Evolutionary conservation across 92 coral and sea anemone species (phyloP).

Genomic region (Pocillopora grandis): DNA sequence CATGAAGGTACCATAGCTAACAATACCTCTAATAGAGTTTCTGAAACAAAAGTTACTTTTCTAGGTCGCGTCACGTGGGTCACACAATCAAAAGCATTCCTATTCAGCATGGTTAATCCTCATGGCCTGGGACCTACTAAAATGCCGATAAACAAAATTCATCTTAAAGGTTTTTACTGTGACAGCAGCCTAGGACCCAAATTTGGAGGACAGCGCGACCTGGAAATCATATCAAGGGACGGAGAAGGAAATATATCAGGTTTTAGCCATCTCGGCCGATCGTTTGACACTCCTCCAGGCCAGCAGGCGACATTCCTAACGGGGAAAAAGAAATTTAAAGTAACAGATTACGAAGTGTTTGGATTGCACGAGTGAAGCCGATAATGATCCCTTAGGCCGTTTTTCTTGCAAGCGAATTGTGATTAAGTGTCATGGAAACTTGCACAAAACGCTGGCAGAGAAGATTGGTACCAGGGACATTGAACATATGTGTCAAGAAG

Average conservation of each 20-base stretch:
- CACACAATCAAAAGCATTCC: slow-evolving; percentile 2
- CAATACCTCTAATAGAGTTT: too few species aligned
- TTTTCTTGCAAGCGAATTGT: too few species aligned
- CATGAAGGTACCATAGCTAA: background rate
- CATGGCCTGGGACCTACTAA: slow-evolving; percentile 3
- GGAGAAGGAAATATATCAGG: background rate
- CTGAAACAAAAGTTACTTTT: too few species aligned
- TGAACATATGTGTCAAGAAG: too few species aligned
- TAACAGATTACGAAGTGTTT: slow-evolving; percentile 25
- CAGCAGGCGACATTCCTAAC: background rate
- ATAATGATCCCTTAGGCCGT: too few species aligned
- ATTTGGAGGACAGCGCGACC: slow-evolving; percentile 8
- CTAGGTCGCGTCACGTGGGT: background rate
- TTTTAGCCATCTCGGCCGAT: background rate
- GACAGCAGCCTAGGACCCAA: background rate
- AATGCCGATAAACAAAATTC: background rate
- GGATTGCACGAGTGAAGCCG: background rate
- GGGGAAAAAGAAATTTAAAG: background rate
- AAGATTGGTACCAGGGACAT: too few species aligned
- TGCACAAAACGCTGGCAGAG: too few species aligned
- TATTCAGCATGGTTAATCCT: slow-evolving; percentile 21
- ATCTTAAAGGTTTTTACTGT: background rate
- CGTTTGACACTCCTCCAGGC: background rate
- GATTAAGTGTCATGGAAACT: too few species aligned
- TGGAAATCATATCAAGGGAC: background rate